These are phyloP conservation scores for Cyprinodon tularosa DNA, from an alignment of 2,113 vertebrate genomes.

Conservation along the genomic window DNA sequence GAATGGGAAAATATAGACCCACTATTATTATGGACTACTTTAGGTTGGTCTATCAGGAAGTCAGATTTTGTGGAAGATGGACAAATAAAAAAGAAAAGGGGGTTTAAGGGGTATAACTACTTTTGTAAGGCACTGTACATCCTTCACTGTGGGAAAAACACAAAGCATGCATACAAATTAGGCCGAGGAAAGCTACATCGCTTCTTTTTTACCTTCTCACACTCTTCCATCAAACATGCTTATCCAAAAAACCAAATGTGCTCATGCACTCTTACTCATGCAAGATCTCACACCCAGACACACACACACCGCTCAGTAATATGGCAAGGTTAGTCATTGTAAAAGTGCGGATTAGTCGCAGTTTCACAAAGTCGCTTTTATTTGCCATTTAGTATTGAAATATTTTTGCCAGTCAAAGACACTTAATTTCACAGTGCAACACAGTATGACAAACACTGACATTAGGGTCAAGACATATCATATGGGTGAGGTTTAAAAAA, in stretches of 20 bases:
- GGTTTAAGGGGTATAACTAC: not conserved
- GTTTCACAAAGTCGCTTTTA: slow-evolving; percentile 79
- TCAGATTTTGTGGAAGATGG: not conserved
- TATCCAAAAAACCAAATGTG: slow-evolving; percentile 18
- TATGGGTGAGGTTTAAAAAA: slow-evolving; percentile 64
- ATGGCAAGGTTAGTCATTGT: slow-evolving; percentile 78
- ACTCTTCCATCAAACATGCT: slow-evolving; percentile 53
- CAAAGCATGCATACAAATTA: slow-evolving; percentile 58
- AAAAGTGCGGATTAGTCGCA: slow-evolving; percentile 81
- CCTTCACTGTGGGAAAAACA: slow-evolving; percentile 32
- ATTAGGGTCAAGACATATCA: slow-evolving; percentile 72
- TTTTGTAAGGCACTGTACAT: not conserved
- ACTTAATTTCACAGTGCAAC: slow-evolving; percentile 79
- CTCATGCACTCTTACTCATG: slow-evolving; percentile 56
- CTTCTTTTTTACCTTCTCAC: slow-evolving; percentile 8
- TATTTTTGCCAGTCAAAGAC: slow-evolving; percentile 76
- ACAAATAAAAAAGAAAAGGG: not conserved
- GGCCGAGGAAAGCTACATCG: slow-evolving; percentile 23
- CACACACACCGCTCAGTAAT: slow-evolving; percentile 51
- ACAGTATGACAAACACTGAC: slow-evolving; percentile 77
- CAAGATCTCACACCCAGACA: not conserved
- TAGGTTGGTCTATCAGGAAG: not conserved
- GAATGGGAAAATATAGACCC: not conserved
- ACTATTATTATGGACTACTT: not conserved
- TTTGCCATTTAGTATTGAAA: slow-evolving; percentile 78